Evolutionary conservation across 2,888 invertebrate species (phyloP).

Genomic region (Osmoderma eremita): DNA sequence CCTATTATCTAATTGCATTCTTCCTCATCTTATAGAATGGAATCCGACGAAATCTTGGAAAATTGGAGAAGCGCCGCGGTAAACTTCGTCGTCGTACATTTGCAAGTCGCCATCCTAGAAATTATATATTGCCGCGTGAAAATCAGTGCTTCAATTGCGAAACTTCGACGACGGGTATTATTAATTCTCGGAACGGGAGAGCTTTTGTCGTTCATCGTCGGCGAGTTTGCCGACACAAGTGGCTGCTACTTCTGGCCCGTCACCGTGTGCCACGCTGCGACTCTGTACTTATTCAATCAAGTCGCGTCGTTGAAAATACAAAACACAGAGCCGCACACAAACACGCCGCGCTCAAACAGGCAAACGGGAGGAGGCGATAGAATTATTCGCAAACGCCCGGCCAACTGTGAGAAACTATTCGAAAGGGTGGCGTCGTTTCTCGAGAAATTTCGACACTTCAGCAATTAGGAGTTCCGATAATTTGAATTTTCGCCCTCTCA

Average conservation of each 20-base stretch:
- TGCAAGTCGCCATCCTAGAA: no score
- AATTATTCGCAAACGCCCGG: not conserved
- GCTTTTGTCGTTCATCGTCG: no score
- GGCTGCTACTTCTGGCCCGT: not conserved
- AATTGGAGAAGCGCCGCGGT: no score
- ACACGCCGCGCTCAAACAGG: not conserved
- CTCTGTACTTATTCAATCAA: conserved; percentile 1
- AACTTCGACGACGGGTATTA: no score
- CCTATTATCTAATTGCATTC: no score
- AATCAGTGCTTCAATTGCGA: no score
- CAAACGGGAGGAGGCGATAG: not conserved
- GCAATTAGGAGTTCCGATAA: conserved; percentile 6
- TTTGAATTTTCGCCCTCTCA: not conserved
- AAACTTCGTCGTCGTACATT: no score
- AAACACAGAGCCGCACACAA: not conserved
- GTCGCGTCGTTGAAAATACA: not conserved
- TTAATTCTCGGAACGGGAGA: no score
- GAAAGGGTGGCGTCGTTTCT: not conserved
- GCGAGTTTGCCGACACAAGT: no score
- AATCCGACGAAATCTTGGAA: no score
- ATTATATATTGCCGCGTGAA: no score
- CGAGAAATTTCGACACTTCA: not conserved
- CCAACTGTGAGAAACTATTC: not conserved
- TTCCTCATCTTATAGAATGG: no score
- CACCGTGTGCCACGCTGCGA: not conserved